Evolutionary conservation across 2,888 invertebrate genomes (phyloP).

Genomic region (Acleris sparsana): DNA sequence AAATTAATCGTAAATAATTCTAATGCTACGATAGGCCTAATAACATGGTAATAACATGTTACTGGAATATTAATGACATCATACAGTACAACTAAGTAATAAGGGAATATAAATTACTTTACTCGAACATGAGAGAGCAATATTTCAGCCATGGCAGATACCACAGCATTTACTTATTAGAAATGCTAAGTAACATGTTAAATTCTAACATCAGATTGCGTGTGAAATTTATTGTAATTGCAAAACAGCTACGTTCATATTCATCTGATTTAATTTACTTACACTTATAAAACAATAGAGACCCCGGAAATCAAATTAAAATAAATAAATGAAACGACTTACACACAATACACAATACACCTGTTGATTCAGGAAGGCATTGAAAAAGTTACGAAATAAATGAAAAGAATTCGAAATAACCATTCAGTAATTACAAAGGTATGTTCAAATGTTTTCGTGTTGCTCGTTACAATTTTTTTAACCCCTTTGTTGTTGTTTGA

Average conservation of each 20-base stretch:
- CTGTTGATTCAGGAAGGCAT: no score
- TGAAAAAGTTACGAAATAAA: no score
- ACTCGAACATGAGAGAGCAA: conserved; percentile 11
- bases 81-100: conserved; percentile 24
- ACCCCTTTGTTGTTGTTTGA: no score
- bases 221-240: not conserved
- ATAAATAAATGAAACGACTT: no score
- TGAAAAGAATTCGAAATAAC: no score
- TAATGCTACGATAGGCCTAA: conserved; percentile 30
- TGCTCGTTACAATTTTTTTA: no score
- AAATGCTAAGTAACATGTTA: conserved; percentile 42
- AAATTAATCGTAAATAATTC: conserved; percentile 34
- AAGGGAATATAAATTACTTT: conserved; percentile 20
- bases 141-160: conserved; percentile 8
- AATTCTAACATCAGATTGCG: conserved; percentile 36
- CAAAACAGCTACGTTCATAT: not conserved
- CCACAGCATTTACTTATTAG: conserved; percentile 36
- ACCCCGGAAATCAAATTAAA: no score
- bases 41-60: conserved; percentile 31
- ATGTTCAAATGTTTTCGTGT: no score
- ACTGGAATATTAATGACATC: conserved; percentile 34
- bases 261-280: no score
- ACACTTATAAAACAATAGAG: no score
- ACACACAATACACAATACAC: no score
- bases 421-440: no score